phyloP scores from a whole-genome alignment of 2,888 invertebrate species.

The Drosophila vallismaia region DNA sequence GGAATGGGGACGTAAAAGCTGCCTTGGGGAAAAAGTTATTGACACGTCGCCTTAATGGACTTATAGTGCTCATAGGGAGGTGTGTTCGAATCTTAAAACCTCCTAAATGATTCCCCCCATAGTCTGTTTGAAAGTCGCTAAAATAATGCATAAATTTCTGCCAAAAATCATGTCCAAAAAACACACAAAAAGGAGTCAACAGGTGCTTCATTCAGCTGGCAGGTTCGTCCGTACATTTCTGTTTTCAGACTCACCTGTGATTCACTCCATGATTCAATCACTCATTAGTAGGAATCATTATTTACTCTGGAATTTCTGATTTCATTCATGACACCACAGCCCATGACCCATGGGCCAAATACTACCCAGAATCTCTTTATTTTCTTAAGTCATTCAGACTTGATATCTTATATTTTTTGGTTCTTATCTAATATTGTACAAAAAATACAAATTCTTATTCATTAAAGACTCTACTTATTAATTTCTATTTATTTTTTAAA shows the following conservation, averaged over 20 bases:
- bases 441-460: too few species aligned
- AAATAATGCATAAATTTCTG: conserved; percentile 35
- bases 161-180: conserved; percentile 18
- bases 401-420: too few species aligned
- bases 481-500: too few species aligned
- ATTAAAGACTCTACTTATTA: too few species aligned
- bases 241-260: conserved; percentile 7
- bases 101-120: not conserved
- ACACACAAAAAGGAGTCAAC: conserved; percentile 62
- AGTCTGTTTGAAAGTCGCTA: conserved; percentile 7
- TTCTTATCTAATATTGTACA: too few species aligned
- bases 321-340: not conserved
- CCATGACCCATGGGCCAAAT: too few species aligned
- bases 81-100: conserved; percentile 1
- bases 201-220: conserved; percentile 77
- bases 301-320: conserved; percentile 1
- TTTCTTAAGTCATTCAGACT: too few species aligned
- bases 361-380: too few species aligned
- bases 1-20: conserved; percentile 6
- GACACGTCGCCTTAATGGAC: conserved; percentile 46
- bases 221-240: conserved; percentile 62
- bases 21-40: conserved; percentile 37
- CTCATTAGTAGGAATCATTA: conserved; percentile 7
- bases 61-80: not conserved
- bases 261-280: conserved; percentile 21